Percentiles rank a stretch among this genome's conserved stretches.
Evolutionary conservation across 2,888 invertebrate genomes (phyloP).

Genomic region (Agrotis exclamationis): DNA sequence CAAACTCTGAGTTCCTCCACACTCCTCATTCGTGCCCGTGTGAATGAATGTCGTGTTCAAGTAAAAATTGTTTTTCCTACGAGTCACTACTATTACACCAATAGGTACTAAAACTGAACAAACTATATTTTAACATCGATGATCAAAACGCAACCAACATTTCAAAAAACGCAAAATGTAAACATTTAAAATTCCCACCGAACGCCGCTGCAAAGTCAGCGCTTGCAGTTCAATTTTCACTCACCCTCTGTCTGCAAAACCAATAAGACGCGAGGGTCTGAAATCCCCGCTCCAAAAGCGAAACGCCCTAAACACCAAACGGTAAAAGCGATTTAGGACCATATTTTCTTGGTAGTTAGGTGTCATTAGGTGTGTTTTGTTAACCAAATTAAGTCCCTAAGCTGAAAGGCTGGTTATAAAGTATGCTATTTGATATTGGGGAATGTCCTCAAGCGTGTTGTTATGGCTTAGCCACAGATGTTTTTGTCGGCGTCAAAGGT

Average conservation of each 20-base stretch:
- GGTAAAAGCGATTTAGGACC: slow-evolving; percentile 64
- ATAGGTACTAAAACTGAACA: background rate
- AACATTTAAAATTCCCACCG: slow-evolving; percentile 45
- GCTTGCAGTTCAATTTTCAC: slow-evolving; percentile 74
- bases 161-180: background rate
- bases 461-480: slow-evolving; percentile 68
- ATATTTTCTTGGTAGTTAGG: slow-evolving; percentile 43
- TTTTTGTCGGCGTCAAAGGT: slow-evolving; percentile 63
- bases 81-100: background rate
- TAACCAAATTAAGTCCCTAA: slow-evolving; percentile 73
- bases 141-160: background rate
- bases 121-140: background rate
- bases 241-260: slow-evolving; percentile 87
- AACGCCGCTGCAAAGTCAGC: slow-evolving; percentile 83
- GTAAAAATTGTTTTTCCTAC: no score
- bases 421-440: slow-evolving; percentile 67
- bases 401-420: slow-evolving; percentile 80
- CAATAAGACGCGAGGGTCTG: slow-evolving; percentile 89
- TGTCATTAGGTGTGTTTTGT: slow-evolving; percentile 58
- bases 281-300: slow-evolving; percentile 72
- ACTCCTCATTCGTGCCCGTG: no score
- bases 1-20: no score
- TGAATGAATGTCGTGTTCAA: no score
- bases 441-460: slow-evolving; percentile 72
- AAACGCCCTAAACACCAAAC: slow-evolving; percentile 81